A percentile compares a stretch with the other conserved stretches of the same genome.
Conservation (phyloP, 2,797 vertebrate genomes). For the Taenioides sp. region DNA sequence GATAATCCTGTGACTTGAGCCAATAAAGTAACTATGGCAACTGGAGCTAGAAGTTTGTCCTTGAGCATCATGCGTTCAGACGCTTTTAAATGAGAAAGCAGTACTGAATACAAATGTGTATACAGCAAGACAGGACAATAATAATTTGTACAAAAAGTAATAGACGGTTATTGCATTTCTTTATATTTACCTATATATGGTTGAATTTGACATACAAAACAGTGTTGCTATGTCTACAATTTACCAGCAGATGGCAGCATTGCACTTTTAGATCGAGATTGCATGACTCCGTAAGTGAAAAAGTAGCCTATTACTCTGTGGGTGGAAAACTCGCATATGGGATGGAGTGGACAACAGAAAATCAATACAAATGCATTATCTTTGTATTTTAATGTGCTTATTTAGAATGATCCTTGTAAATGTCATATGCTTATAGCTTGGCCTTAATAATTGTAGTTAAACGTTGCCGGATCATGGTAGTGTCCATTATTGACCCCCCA, state of each 20-base stretch:
- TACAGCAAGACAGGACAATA: not conserved
- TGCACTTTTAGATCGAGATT: conserved; percentile 27
- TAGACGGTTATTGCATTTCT: not conserved
- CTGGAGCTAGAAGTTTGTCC: not conserved
- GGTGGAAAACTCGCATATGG: not conserved
- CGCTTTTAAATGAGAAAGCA: not conserved
- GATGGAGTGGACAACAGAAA: not conserved
- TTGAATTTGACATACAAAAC: not conserved
- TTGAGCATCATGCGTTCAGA: not conserved
- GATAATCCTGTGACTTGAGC: not conserved
- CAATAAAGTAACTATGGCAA: conserved; percentile 2
- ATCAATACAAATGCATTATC: conserved; percentile 13
- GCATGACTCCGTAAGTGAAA: not conserved
- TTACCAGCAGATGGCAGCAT: conserved; percentile 73
- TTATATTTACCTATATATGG: not conserved
- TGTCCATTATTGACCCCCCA: conserved; percentile 12
- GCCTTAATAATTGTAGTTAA: not conserved
- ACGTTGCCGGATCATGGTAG: not conserved
- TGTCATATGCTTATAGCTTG: not conserved
- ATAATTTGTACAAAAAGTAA: not conserved
- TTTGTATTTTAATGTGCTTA: not conserved
- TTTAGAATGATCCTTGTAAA: too few relatives aligned
- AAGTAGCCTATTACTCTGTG: too few relatives aligned
- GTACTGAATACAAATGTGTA: not conserved
- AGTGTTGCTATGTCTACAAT: not conserved